phyloP scores from a whole-genome alignment of 2,113 vertebrate genomes.

The Chiloscyllium plagiosum region DNA sequence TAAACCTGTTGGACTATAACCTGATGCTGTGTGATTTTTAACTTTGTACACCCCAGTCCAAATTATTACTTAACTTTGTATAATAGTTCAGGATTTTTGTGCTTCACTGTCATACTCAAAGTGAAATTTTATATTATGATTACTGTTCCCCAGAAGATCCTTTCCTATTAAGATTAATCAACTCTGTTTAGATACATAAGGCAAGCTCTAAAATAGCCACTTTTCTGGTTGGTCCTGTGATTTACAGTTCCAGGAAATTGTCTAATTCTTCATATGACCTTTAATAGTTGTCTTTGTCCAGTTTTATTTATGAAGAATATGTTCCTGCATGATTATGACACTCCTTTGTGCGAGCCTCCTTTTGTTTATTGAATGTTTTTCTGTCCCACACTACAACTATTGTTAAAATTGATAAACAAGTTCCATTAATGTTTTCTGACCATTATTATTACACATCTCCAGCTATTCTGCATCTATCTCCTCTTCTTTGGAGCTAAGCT shows the following conservation, averaged over 20 bases:
- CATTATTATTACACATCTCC: neutral
- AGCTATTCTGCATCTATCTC: neutral
- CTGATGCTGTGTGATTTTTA: too few relatives aligned
- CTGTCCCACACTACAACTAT: neutral
- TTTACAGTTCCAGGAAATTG: neutral
- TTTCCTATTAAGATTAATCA: neutral
- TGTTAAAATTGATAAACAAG: neutral
- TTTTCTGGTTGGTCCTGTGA: neutral
- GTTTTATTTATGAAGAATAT: neutral
- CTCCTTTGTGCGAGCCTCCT: neutral
- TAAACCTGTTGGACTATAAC: too few relatives aligned
- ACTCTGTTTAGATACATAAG: neutral
- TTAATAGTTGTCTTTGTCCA: neutral
- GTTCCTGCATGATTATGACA: neutral
- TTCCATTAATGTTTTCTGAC: neutral
- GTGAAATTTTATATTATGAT: neutral
- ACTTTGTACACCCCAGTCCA: too few relatives aligned
- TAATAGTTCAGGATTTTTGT: neutral
- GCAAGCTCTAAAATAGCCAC: neutral
- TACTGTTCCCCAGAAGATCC: neutral
- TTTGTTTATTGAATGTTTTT: neutral
- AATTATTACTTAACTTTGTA: neutral
- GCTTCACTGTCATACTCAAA: neutral
- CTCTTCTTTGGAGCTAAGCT: neutral
- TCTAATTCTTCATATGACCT: neutral